Conservation (phyloP, 1,140 invertebrate species). For the Pissodes strobi region DNA sequence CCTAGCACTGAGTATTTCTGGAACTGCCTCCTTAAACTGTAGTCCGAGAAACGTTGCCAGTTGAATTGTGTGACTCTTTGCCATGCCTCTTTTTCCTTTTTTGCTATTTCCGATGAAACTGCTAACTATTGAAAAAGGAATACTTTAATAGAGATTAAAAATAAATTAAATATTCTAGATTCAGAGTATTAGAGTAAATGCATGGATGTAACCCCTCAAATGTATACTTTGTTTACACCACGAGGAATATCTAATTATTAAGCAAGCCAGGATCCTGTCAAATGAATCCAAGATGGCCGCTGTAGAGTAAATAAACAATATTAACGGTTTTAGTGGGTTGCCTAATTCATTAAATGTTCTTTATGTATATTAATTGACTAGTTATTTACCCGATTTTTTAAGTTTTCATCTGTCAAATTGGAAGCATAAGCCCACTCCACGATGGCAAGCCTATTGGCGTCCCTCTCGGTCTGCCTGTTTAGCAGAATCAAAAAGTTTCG, state of each 20-base stretch:
- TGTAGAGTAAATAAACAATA: not conserved
- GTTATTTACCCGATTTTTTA: conserved; percentile 58
- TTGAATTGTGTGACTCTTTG: conserved; percentile 39
- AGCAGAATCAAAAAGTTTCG: conserved; percentile 63
- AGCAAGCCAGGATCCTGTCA: too few species aligned
- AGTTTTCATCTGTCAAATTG: conserved; percentile 74
- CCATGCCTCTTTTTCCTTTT: conserved; percentile 42
- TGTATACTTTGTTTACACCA: too few species aligned
- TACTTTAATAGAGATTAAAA: too few species aligned
- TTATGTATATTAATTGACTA: too few species aligned
- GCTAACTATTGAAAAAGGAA: too few species aligned
- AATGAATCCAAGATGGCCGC: too few species aligned
- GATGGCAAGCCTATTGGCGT: conserved; percentile 61
- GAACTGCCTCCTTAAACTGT: conserved; percentile 41
- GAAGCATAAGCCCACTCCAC: conserved; percentile 74
- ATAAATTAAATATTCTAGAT: too few species aligned
- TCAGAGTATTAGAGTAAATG: too few species aligned
- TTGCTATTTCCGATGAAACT: conserved; percentile 39
- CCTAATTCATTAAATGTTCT: too few species aligned
- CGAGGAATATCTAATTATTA: too few species aligned
- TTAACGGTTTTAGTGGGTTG: not conserved
- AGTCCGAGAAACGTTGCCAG: conserved; percentile 41
- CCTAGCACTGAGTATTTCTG: conserved; percentile 43
- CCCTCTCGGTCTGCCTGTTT: conserved; percentile 61
- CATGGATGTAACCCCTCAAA: too few species aligned